Base-by-base conservation (phyloP, 2,888 invertebrate genomes). In the Ophion obscuratus region DNA sequence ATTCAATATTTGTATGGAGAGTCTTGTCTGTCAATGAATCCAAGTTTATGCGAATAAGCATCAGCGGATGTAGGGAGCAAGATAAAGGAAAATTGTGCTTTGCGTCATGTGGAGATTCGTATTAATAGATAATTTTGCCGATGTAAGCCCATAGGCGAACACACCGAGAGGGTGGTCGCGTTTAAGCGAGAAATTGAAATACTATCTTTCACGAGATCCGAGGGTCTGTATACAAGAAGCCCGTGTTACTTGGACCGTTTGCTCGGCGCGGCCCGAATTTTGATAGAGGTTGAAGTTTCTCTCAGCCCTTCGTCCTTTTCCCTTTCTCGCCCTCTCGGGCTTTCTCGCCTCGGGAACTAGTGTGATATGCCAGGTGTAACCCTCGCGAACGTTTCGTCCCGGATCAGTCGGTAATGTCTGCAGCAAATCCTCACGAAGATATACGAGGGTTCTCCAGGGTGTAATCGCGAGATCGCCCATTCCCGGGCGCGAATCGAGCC, bases 151-250 rank as follows among this genome's bases (percentile, higher is more conserved):
- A 31, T 47, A 70, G 47, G 6, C 27, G 79, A 75, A 80, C 74
- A 83, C 78, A 6, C 9, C 47, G n/a, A 11, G 53, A 20, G 24
- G 62, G 24, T 62, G 61, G 75, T 75, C 75, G 40, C 10, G 76
- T 73, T 73, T 77, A 57, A 80, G 80, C 62, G 67, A 80, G 83
- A 86, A 83, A 86, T 86, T 86, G 85, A 86, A 86, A 83, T 73
- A 62, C 73, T 86, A 83, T 86, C 85, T 80, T 80, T 68, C 76
- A 62, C 27, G 67, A 80, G 53, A 83, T 77, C 85, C 14, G 70
- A 70, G 75, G 82, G 75, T 79, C 70, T 44, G 40, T 74, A 61
- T 66, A 81, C 31, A 59, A 79, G 57, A 47, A 75, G 11, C 67
- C 68, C 68, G 24, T 61, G 66, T 59, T 82, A 66, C 79, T 59